phyloP scores from a whole-genome alignment of 2,888 invertebrate genomes.

The Pterobdella sp. region DNA sequence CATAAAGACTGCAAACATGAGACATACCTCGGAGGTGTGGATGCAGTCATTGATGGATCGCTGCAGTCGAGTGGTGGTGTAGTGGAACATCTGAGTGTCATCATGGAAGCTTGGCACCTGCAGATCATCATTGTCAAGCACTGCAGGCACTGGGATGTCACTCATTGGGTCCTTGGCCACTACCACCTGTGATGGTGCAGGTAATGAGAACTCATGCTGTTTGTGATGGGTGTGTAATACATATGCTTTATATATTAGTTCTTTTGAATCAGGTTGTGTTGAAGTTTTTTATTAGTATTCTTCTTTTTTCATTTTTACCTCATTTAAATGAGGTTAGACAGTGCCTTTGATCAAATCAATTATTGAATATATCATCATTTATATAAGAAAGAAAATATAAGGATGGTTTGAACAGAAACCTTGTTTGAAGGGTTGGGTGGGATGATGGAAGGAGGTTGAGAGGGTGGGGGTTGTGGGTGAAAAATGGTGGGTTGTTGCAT shows the following conservation, averaged over 20 bases:
- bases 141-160: constrained; percentile 22
- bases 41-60: constrained; percentile 34
- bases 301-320: too few relatives aligned
- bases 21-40: constrained; percentile 30
- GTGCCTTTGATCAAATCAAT: too few relatives aligned
- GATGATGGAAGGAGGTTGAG: not conserved
- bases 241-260: too few relatives aligned
- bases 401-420: too few relatives aligned
- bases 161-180: constrained; percentile 31
- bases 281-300: too few relatives aligned
- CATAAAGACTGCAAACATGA: not conserved
- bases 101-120: constrained; percentile 37
- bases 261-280: too few relatives aligned
- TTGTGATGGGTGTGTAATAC: too few relatives aligned
- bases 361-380: too few relatives aligned
- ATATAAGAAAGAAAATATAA: too few relatives aligned
- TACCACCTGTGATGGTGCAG: not conserved
- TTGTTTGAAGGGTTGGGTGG: not conserved
- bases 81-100: constrained; percentile 39
- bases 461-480: not conserved
- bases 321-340: too few relatives aligned
- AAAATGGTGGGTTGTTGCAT: constrained; percentile 30
- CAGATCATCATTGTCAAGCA: constrained; percentile 25
- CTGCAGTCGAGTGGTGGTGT: constrained; percentile 34
- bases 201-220: too few relatives aligned